Base-by-base conservation (phyloP, 2,797 vertebrate species). In the Chaunax sp. region DNA sequence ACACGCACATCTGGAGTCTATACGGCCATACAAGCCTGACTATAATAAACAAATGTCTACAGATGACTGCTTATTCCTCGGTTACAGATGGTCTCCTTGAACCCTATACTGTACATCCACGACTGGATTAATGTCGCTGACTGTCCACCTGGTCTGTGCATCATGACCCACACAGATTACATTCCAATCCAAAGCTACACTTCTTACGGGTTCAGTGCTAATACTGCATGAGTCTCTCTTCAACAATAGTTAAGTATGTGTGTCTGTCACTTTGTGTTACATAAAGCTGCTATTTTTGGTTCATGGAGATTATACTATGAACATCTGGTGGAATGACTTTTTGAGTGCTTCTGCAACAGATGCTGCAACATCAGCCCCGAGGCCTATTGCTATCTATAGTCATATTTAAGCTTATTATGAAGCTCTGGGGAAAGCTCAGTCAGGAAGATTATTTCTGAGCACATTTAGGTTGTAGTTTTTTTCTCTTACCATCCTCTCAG, bases 1-100 rank as follows among this genome's bases (percentile, higher is more conserved):
- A 55, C 66, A 54, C 73, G 81, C 72, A 78, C 77, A 83, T 72
- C 78, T 82, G 71, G 62, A 83, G 49, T 80, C 61, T 71, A 68
- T 52, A 59, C 72, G 51, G 64, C 43, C 45, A 30, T 54, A 6
- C 43, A 40, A n/a, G 11, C 38, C 56, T 4, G 20, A 53, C 62
- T 20, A 3, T 53, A 62, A 18, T 55, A 72, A 79, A 61, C 22
- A 80, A 73, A 73, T 51, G 51, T 53, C 25, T 65, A 70, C 52
- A 69, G 26, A 44, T 47, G 14, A 33, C 50, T 1, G 19, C 18
- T 75, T 78, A 67, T 71, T 84, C 45, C 35, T 56, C 60, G 9
- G 38, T 65, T 73, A 69, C 81, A 85, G 74, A 80, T 82, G 81
- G 71, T 49, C 68, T 69, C 45, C n/a, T 35, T 69, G 67, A 78